Base-by-base conservation (phyloP, 2,888 invertebrate genomes). In the Gisinianus flammeolus region DNA sequence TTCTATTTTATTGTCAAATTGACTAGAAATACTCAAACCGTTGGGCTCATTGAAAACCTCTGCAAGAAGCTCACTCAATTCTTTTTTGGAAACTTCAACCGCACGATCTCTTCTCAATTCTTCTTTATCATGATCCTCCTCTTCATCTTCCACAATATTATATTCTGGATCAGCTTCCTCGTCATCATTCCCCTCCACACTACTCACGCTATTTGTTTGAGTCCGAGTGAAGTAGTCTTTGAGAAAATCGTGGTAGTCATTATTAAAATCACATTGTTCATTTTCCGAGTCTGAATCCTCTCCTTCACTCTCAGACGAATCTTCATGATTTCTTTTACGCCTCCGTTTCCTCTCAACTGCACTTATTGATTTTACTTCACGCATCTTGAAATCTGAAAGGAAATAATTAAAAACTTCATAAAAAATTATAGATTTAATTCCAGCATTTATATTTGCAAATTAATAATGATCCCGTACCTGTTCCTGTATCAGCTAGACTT, bases 41-140 rank as follows among this genome's bases (percentile, higher is more conserved):
- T 31, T 62, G 26, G 26, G 54, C 31, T 31, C 91, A 81, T 93
- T 94, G 86, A 94, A 91, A 54, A 96, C 87, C 87, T 96, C 96
- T 0, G 93, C 91, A 80, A 96, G 91, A 78, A 97, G 88, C 86
- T 92, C 91, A 82, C 92, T 93, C 28, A 96, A 87, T 87, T 97
- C 97, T 86, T 94, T 94, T 86, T 92, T 93, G 0, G 95, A 91
- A 83, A 97, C 92, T 87, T 93, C 93, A 0, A 94, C 93, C 70
- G 91, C 92, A 85, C 19, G 2, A 35, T 35, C 12, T 4, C 19
- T 19, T 6, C 19, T 19, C 44, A 16, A 12, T 44, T 44, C 44
- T 44, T 4, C 44, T 44, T 44, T 19, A 16, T 84, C 85, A 71
- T 83, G 83, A 12, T 78, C 88, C 78, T 89, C 88, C 85, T 93